These are phyloP conservation scores for Dicranocentrus wangi DNA, from an alignment of 2,888 invertebrate genomes.

Conservation along the genomic window DNA sequence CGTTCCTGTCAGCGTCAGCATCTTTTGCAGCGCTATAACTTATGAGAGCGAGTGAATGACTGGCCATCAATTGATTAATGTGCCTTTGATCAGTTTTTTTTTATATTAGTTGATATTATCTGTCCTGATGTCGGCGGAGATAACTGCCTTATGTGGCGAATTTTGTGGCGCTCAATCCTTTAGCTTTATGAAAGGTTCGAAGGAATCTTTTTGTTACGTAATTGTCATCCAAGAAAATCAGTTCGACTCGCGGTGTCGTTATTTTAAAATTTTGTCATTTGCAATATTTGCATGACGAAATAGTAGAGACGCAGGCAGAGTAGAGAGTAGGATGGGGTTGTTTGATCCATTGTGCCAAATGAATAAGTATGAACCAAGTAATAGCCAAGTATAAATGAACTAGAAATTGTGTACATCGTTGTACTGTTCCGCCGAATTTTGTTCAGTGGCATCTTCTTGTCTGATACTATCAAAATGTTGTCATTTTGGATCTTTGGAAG, in stretches of 20 bases:
- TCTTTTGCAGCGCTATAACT: conserved; percentile 26
- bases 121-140: not conserved
- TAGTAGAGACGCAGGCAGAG: too few relatives aligned
- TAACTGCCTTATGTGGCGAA: conserved; percentile 32
- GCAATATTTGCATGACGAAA: too few relatives aligned
- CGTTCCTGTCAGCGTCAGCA: conserved; percentile 39
- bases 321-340: too few relatives aligned
- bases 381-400: too few relatives aligned
- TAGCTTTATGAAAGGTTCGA: conserved; percentile 2
- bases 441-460: conserved; percentile 29
- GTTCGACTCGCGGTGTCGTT: too few relatives aligned
- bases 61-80: conserved; percentile 63
- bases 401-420: too few relatives aligned
- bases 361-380: too few relatives aligned
- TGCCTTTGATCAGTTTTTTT: conserved; percentile 57
- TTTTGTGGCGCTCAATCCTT: not conserved
- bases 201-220: conserved; percentile 21
- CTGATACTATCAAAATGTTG: conserved; percentile 63
- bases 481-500: conserved; percentile 48
- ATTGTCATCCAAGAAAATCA: conserved; percentile 8
- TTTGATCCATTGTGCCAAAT: too few relatives aligned
- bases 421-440: too few relatives aligned
- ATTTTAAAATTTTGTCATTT: too few relatives aligned
- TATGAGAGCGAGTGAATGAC: conserved; percentile 51
- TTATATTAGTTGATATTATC: conserved; percentile 56